Evolutionary conservation across 2,797 vertebrate species (phyloP).

Genomic region (Ceryle rudis): DNA sequence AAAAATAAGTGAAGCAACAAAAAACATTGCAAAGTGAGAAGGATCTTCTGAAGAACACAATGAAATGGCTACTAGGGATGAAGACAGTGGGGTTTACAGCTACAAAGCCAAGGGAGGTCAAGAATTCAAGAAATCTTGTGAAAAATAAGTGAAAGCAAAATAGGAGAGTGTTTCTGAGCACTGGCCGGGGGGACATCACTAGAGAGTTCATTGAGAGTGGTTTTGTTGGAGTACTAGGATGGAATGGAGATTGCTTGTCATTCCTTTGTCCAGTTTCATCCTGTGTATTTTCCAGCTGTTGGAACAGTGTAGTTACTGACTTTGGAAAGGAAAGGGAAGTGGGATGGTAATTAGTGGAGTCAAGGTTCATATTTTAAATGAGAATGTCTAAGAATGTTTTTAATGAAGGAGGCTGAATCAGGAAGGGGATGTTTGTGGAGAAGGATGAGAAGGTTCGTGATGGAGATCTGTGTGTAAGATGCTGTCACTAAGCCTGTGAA

Average conservation of each 20-base stretch:
- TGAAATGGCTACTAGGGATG: neutral
- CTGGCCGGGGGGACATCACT: neutral
- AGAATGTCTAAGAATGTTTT: neutral
- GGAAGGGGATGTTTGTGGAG: neutral
- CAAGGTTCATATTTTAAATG: neutral
- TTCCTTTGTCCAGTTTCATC: neutral
- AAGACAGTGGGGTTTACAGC: neutral
- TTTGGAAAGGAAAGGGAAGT: conserved; percentile 2
- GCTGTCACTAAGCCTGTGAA: neutral
- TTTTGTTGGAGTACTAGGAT: neutral
- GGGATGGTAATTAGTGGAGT: neutral
- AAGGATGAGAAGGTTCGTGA: neutral
- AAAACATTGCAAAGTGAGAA: neutral
- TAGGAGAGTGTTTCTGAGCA: neutral
- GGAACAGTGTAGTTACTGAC: neutral
- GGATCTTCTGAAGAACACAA: neutral
- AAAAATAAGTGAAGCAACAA: neutral
- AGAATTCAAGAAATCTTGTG: neutral
- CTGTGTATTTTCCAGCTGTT: neutral
- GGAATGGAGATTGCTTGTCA: neutral
- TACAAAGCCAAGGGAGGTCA: neutral
- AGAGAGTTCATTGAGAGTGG: neutral
- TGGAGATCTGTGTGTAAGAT: neutral
- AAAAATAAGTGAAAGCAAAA: neutral
- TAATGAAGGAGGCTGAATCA: neutral